Base-by-base conservation (phyloP, 1,140 invertebrate genomes). In the Cheumatopsyche charites region DNA sequence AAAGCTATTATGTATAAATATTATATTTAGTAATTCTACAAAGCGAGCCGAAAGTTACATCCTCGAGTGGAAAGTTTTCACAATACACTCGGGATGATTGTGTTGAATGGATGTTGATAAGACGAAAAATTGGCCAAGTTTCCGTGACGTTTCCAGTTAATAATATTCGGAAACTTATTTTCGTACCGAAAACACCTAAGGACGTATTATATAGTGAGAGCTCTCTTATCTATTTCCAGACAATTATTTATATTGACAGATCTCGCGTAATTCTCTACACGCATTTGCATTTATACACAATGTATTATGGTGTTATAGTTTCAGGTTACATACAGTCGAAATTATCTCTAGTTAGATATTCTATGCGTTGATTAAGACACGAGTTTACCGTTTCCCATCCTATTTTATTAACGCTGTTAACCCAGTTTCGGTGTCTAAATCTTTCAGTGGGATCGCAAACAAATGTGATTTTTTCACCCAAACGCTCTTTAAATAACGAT, bases 351-450 rank as follows among this genome's bases (percentile, higher is more conserved):
- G 43, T 49, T 66, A 66, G 63, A 66, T 41, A 66, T 26, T 66
- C 63, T 45, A 55, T 41, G 49, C 47, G 25, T 55, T 68, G 49
- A 68, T 68, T 68, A 55, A 68, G 49, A 58, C 66, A 68, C 45
- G 63, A 25, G 21, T 68, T 36, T 47, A n/a, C 63, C 63, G 19
- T 47, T 45, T 9, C 63, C 29, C 29, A 66, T 21, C 29, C 26
- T 55, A 68, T 55, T 55, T 68, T 68, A 68, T 68, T 49, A 55
- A 52, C 29, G 66, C 41, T 47, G 17, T 68, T 68, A 68, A 68
- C 47, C 49, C 55, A 19, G 26, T 55, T 45, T 21, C 12, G 49
- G 26, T 15, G 5, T 7, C 62, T 13, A n/a, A 42, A 63, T 41
- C 62, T 42, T 25, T 13, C 62, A n/a, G 21, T 9, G 36, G 26